Evolutionary conservation across 2,113 vertebrate genomes (phyloP).

Genomic region (Neoarius graeffei): DNA sequence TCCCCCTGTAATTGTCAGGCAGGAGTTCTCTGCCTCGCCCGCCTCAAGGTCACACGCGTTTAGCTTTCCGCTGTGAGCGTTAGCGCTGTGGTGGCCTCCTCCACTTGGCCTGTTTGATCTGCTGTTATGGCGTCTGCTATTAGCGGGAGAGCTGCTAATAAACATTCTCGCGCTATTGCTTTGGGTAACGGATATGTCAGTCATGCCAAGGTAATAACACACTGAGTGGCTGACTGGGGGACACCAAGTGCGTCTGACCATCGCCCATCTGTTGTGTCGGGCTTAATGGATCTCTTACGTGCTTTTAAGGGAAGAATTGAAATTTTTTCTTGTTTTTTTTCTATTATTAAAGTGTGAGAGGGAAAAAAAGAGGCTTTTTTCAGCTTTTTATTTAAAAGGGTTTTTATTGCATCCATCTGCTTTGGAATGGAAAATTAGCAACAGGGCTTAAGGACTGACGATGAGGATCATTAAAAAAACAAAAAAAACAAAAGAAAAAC

Average conservation of each 20-base stretch:
- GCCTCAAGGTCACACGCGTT: conserved; percentile 53
- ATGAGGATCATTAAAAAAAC: not conserved
- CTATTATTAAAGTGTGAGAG: conserved; percentile 26
- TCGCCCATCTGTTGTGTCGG: conserved; percentile 52
- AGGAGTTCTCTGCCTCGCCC: conserved; percentile 28
- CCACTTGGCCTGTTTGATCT: conserved; percentile 41
- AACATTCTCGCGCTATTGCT: conserved; percentile 49
- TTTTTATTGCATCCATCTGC: conserved; percentile 30
- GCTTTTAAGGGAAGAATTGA: conserved; percentile 42
- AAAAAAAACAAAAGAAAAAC: not conserved
- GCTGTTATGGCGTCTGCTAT: conserved; percentile 49
- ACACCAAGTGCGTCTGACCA: conserved; percentile 49
- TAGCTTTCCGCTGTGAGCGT: conserved; percentile 47
- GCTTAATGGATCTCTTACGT: conserved; percentile 51
- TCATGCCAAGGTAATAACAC: conserved; percentile 49
- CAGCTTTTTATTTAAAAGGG: conserved; percentile 7
- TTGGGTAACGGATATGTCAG: conserved; percentile 50
- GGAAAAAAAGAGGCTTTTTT: not conserved
- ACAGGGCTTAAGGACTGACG: not conserved
- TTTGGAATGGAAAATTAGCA: conserved; percentile 6
- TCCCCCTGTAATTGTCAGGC: conserved; percentile 49
- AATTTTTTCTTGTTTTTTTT: conserved; percentile 11
- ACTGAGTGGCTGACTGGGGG: conserved; percentile 38
- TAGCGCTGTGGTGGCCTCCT: conserved; percentile 46
- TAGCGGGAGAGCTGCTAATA: conserved; percentile 46